These are phyloP conservation scores for Octodon degus DNA, from an alignment of 2,113 vertebrate species.

Conservation along the genomic window DNA sequence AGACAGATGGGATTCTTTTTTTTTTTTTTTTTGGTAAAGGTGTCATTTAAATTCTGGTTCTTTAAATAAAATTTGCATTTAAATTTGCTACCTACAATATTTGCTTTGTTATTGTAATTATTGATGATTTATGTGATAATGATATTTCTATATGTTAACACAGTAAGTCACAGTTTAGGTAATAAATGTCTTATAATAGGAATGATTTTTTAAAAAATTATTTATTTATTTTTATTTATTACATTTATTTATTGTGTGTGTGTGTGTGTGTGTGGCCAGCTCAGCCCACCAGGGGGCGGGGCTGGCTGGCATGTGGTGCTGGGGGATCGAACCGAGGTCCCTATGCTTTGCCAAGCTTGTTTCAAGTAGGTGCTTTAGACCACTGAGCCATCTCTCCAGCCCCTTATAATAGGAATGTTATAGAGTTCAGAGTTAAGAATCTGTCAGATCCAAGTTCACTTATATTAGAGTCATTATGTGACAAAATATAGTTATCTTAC, in stretches of 20 bases:
- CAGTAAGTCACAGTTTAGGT: background rate
- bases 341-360: too few relatives aligned
- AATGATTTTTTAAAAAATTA: too few relatives aligned
- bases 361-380: too few relatives aligned
- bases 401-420: background rate
- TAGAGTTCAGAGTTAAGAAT: background rate
- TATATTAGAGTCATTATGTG: background rate
- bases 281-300: too few relatives aligned
- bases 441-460: background rate
- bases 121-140: background rate
- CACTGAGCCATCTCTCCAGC: too few relatives aligned
- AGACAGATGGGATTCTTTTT: too few relatives aligned
- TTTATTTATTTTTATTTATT: too few relatives aligned
- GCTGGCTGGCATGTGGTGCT: too few relatives aligned
- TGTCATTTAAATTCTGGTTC: conserved; percentile 30
- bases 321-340: too few relatives aligned
- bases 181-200: background rate
- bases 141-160: background rate
- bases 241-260: too few relatives aligned
- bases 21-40: background rate
- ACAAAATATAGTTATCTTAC: background rate
- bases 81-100: conserved; percentile 13
- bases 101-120: conserved; percentile 33
- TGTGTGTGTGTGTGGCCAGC: too few relatives aligned
- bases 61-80: conserved; percentile 20